Base-by-base conservation (phyloP, 2,113 vertebrate genomes). In the Notothenia rossii region DNA sequence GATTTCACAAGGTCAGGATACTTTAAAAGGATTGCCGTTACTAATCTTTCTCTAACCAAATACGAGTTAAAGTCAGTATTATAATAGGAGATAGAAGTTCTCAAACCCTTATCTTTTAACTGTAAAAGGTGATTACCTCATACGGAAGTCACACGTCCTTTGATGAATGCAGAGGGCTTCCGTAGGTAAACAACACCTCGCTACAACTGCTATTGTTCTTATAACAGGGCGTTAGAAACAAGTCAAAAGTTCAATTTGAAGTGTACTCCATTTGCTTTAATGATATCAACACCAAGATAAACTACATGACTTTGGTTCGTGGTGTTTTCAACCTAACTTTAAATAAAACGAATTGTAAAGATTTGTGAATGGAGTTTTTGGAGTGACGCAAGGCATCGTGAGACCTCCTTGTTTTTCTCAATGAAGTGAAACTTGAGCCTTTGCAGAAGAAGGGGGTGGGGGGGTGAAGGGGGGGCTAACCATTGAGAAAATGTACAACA, bases 341-440 rank as follows among this genome's bases (percentile, higher is more conserved):
- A n/a, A 49, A 40, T 8, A 45, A 72, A 22, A 12, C 43, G 33
- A 56, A 78, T 61, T 20, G 2, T 2, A 5, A 1, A 0, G 13
- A 74, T 67, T 69, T 72, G 65, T 83, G 54, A 87, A 87, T 87
- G 76, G 75, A 76, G 54, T 66, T 78, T 12, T 78, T 12, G 71
- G 59, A 5, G 77, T 77, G 70, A 86, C 65, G 56, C 78, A 48
- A 3, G 46, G n/a, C 11, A 7, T 18, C 55, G 58, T 18, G 72
- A 61, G 81, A 75, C 65, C 78, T 82, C 74, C 86, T 94, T 94
- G 90, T 93, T 95, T 95, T 95, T 93, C 86, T 94, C 93, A 95
- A 94, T 95, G 94, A 91, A 95, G 85, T 94, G 94, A 92, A 95
- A 95, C 88, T 83, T 85, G 93, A 95, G 90, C 90, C 36, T 83